These are phyloP conservation scores for Idaea aversata DNA, from an alignment of 2,888 invertebrate genomes.

Conservation along the genomic window DNA sequence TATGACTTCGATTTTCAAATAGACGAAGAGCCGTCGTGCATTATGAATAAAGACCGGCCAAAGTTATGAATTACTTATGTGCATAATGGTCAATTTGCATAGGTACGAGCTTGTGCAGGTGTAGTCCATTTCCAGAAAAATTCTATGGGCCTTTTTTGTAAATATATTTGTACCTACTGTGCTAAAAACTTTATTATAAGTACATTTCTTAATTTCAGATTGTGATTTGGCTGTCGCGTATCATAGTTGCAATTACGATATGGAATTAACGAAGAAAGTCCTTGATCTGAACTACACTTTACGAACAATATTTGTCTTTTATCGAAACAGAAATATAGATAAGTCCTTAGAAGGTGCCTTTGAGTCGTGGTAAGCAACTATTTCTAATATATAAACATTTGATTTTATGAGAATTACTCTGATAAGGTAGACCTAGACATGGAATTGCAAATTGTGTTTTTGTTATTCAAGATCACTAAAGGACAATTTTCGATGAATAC, in stretches of 20 bases:
- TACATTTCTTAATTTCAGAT: conserved; percentile 51
- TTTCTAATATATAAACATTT: not conserved
- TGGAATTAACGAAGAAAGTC: conserved; percentile 82
- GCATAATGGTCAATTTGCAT: no score
- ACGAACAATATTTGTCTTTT: conserved; percentile 83
- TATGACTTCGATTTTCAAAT: no score
- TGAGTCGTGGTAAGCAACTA: conserved; percentile 53
- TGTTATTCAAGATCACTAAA: not conserved
- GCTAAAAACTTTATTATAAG: not conserved
- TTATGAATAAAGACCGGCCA: no score
- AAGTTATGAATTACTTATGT: no score
- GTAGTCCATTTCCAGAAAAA: no score
- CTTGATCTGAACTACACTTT: conserved; percentile 85
- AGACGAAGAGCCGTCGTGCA: no score
- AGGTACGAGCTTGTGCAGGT: no score
- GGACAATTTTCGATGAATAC: not conserved
- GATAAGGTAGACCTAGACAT: conserved; percentile 2
- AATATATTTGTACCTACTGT: no score
- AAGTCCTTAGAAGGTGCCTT: conserved; percentile 53
- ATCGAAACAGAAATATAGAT: conserved; percentile 70
- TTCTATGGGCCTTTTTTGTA: no score
- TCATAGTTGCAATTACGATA: conserved; percentile 83
- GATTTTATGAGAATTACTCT: conserved; percentile 2
- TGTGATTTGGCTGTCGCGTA: conserved; percentile 82
- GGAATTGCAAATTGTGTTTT: conserved; percentile 5